Base-by-base conservation (phyloP, 2,113 vertebrate species). In the Heterochromis multidens region DNA sequence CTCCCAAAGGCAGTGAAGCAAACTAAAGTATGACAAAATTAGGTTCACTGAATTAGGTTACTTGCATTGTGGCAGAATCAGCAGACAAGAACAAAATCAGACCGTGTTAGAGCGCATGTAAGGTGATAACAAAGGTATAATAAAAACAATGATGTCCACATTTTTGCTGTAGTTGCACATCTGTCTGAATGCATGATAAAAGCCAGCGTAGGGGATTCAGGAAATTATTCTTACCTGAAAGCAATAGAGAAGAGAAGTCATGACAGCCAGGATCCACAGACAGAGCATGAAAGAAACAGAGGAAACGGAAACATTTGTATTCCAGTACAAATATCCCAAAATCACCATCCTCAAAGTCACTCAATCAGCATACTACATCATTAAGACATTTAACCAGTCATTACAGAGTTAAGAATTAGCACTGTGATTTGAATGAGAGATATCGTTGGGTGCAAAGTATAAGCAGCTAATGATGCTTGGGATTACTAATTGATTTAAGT, bases 401-500 rank as follows among this genome's bases (percentile, higher is more conserved):
- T 93, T 89, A 92, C 33, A 80, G 56, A 54, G 63, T 89, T 88
- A 88, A 70, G 87, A 91, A 93, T 91, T 86, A 92, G 88, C 79
- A 27, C 77, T 57, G 67, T 43, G 77, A 86, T 88, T 88, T 89
- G 80, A 92, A 85, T 92, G 62, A 87, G 87, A 31, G 40, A 81
- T 80, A 82, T 31, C 56, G 84, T 82, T 76, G 25, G 82, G 61
- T 82, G 76, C 77, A 80, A 90, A 88, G 83, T 80, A 78, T 72
- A 87, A 62, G 85, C 61, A 87, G 87, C 86, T 93, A 93, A 95
- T 90, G 89, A 91, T 81, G 94, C 93, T 80, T 88, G 82, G 59
- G 90, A 93, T 92, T 87, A 84, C 88, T 91, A 95, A 95, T 92
- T 92, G 94, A 95, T 95, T 93, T 83, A 86, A 86, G 84, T 79